Evolutionary conservation across 2,113 vertebrate species (phyloP), one percentile per base, ranked within the genome.

Genomic region (Protobothrops mucrosquamatus): DNA sequence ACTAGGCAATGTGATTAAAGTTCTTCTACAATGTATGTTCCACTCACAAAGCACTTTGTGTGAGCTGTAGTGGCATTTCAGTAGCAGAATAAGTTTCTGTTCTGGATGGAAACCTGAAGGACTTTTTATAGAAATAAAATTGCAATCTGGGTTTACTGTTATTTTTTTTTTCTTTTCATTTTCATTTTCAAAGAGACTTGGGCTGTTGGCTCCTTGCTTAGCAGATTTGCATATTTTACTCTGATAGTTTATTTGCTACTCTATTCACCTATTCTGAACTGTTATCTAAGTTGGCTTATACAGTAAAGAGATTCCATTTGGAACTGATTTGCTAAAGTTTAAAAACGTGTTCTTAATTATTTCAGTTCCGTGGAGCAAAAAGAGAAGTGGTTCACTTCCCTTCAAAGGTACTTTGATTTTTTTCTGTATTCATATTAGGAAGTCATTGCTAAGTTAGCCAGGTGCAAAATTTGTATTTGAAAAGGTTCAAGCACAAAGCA

Each of bases 341-440:
- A 85, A 90, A 81, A 85, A 24, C 95, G 95, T 94, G 94, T 95
- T 56, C 94, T 48, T 96, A 46, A 96, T 95, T 95, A 52, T 96
- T 97, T 55, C 94, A 99, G 99, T 97, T 98, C 98, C 91, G 96
- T 98, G 87, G 99, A 99, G 90, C 98, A 98, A 93, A 99, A 98
- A 94, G 98, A 99, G 89, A 99, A 97, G 20, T 99, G 99, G 99
- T 94, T 99, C n/a, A 96, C 96, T 24, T 98, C 98, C 93, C 97
- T 99, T 93, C 98, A 98, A 97, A 99, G 98, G 99, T 99, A 98
- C 92, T 95, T 95, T 95, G 39, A 39, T 93, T 85, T 95, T 94
- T 15, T 89, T 15, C 39, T 48, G 8, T 69, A 48, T 64, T 43
- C n/a, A 8, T 81, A 81, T 81, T 81, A 81, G 74, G 74, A 81